These are phyloP conservation scores for Lerema accius DNA, from an alignment of 1,140 invertebrate genomes.

Conservation along the genomic window DNA sequence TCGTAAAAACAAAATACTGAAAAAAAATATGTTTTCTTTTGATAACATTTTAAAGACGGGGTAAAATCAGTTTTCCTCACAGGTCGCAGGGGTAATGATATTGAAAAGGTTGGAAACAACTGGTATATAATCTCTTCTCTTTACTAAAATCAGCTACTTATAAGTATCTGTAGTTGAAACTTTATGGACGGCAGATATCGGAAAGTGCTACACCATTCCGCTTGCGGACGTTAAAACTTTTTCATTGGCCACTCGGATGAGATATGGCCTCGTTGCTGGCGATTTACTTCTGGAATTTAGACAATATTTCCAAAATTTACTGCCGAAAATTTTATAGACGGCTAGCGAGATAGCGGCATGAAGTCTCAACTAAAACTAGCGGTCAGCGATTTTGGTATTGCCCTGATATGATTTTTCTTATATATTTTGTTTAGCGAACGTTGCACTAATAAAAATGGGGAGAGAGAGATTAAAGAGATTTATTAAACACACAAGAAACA, in stretches of 20 bases:
- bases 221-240: constrained; percentile 48
- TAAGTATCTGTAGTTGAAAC: constrained; percentile 19
- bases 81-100: too few species aligned
- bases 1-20: too few species aligned
- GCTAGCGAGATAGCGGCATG: constrained; percentile 10
- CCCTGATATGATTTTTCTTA: not conserved
- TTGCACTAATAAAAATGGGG: too few species aligned
- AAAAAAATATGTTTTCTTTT: too few species aligned
- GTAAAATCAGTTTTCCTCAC: too few species aligned
- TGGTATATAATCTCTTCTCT: too few species aligned
- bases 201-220: constrained; percentile 21
- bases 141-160: constrained; percentile 23
- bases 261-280: constrained; percentile 29
- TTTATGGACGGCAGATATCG: constrained; percentile 34
- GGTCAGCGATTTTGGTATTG: constrained; percentile 12
- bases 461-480: too few species aligned
- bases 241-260: constrained; percentile 45
- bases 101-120: too few species aligned
- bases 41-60: too few species aligned
- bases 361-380: not conserved
- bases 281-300: constrained; percentile 33
- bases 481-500: too few species aligned
- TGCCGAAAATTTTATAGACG: constrained; percentile 31
- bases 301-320: constrained; percentile 34
- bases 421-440: not conserved